phyloP scores from a whole-genome alignment of 2,113 vertebrate genomes.

The Phaethon lepturus region DNA sequence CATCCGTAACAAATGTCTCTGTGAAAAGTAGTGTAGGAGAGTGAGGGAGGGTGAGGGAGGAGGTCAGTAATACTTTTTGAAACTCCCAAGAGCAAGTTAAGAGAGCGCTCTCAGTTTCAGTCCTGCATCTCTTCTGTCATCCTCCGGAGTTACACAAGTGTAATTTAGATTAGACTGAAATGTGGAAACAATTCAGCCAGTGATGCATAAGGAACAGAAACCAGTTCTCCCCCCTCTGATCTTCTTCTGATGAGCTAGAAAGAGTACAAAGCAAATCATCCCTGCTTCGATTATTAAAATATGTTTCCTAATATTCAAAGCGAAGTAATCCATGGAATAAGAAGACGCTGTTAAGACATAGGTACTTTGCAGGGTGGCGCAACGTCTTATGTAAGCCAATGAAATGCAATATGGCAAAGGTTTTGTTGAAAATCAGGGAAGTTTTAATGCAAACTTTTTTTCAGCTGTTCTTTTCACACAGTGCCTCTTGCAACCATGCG shows the following conservation, averaged over 20 bases:
- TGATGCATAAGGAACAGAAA: conserved; percentile 34
- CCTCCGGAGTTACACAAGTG: not conserved
- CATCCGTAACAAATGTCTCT: not conserved
- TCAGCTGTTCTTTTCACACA: not conserved
- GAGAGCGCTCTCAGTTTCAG: not conserved
- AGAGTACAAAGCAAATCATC: not conserved
- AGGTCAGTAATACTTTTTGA: not conserved
- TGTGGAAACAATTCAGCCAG: conserved; percentile 25
- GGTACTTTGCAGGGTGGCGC: not conserved
- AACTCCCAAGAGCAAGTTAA: not conserved
- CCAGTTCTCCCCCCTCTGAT: not conserved
- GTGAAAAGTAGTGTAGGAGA: not conserved
- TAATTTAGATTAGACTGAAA: conserved; percentile 44
- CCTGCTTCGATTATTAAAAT: not conserved
- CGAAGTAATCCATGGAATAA: not conserved
- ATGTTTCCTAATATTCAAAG: not conserved
- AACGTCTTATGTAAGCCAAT: not conserved
- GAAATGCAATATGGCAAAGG: not conserved
- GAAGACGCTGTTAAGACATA: not conserved
- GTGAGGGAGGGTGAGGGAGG: not conserved
- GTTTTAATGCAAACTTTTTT: not conserved
- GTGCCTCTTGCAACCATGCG: not conserved
- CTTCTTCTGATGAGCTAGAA: not conserved
- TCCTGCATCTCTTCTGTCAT: not conserved
- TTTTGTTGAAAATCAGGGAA: not conserved